Evolutionary conservation across 2,888 invertebrate species (phyloP).

Genomic region (Calliopum simillimum): DNA sequence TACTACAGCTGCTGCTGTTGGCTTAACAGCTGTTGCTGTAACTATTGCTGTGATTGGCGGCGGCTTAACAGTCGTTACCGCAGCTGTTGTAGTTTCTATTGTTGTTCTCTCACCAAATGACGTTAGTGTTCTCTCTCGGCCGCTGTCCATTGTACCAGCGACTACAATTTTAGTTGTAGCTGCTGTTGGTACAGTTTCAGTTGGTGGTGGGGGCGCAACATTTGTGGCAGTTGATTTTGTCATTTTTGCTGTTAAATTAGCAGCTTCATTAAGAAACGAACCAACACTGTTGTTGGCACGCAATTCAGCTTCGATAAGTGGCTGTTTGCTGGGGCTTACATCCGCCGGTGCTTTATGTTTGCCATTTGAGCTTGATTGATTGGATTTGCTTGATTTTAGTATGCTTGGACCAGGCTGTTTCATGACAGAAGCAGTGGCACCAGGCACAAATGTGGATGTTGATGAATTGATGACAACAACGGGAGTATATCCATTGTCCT

Average conservation of each 20-base stretch:
- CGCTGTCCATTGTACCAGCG: constrained; percentile 58
- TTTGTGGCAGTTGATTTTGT: constrained; percentile 48
- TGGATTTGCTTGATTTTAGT: constrained; percentile 63
- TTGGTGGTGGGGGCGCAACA: constrained; percentile 30
- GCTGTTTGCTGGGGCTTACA: constrained; percentile 58
- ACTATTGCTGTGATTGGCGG: constrained; percentile 2
- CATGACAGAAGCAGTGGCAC: constrained; percentile 42
- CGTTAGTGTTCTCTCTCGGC: constrained; percentile 59
- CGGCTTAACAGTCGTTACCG: background rate
- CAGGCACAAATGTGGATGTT: constrained; percentile 31
- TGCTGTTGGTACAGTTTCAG: constrained; percentile 1
- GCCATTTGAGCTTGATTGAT: constrained; percentile 41
- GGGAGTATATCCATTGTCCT: constrained; percentile 67
- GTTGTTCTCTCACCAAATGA: constrained; percentile 48
- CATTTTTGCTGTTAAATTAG: constrained; percentile 35
- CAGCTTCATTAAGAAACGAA: constrained; percentile 51
- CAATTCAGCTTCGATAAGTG: constrained; percentile 53
- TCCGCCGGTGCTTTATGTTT: constrained; percentile 48
- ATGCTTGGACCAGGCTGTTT: constrained; percentile 66
- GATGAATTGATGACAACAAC: constrained; percentile 50
- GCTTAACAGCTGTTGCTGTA: constrained; percentile 37
- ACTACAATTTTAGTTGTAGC: constrained; percentile 53
- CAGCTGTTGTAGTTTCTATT: constrained; percentile 27
- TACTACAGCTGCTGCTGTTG: constrained; percentile 37
- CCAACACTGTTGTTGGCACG: constrained; percentile 53